These are phyloP conservation scores for Drosophila pseudoobscura DNA, from an alignment of 1,140 invertebrate genomes.

Conservation along the genomic window DNA sequence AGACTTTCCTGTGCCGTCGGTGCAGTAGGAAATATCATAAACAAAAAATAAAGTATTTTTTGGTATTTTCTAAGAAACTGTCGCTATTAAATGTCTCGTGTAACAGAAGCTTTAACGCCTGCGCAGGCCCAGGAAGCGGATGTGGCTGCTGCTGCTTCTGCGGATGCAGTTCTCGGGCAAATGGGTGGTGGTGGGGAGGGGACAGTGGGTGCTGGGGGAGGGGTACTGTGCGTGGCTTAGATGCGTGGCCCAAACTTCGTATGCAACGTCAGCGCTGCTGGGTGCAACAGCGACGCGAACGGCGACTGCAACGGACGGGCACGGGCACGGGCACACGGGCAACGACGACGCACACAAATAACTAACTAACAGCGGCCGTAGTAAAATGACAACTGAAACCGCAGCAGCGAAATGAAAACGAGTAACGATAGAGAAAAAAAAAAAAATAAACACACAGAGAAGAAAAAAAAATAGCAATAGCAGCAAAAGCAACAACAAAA, in stretches of 20 bases:
- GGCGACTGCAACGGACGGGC: conserved; percentile 18
- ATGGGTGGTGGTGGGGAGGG: too few relatives aligned
- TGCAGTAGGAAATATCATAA: not conserved
- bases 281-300: conserved; percentile 44
- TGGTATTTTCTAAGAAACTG: conserved; percentile 13
- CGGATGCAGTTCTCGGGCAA: conserved; percentile 2
- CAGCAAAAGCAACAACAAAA: conserved; percentile 20
- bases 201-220: not conserved
- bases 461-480: conserved; percentile 37
- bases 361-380: conserved; percentile 78
- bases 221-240: not conserved
- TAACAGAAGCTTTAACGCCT: not conserved
- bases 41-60: not conserved
- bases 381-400: conserved; percentile 81
- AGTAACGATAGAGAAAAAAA: conserved; percentile 58
- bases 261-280: conserved; percentile 11
- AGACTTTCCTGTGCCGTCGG: too few relatives aligned
- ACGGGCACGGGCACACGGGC: conserved; percentile 13
- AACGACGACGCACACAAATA: conserved; percentile 68
- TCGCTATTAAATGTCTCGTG: too few relatives aligned
- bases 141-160: conserved; percentile 14
- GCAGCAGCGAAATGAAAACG: conserved; percentile 78
- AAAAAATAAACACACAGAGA: conserved; percentile 17
- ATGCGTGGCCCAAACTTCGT: conserved; percentile 22
- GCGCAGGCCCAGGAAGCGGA: conserved; percentile 23